Conservation (phyloP, 2,797 vertebrate species). For the Phoebastria nigripes region DNA sequence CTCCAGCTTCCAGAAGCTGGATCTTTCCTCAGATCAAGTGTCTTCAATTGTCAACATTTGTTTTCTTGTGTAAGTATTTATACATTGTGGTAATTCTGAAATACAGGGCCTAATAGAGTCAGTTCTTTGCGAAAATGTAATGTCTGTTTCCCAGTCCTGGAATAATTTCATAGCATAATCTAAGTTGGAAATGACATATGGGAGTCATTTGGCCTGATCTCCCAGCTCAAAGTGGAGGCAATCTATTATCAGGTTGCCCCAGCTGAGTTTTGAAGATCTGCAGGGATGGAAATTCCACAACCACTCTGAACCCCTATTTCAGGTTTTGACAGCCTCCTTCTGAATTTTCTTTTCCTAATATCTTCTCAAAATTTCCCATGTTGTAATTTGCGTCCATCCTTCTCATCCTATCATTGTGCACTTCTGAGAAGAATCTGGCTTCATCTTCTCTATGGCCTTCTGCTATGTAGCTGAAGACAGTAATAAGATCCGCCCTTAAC, state of each 20-base stretch:
- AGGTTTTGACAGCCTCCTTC: neutral
- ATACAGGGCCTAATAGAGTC: neutral
- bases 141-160: neutral
- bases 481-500: neutral
- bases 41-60: neutral
- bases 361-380: neutral
- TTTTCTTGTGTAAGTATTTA: neutral
- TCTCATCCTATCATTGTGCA: neutral
- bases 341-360: neutral
- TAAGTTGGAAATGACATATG: neutral
- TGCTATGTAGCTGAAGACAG: neutral
- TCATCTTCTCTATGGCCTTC: neutral
- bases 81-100: neutral
- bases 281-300: neutral
- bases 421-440: neutral
- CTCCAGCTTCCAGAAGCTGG: neutral
- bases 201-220: neutral
- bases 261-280: neutral
- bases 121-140: neutral
- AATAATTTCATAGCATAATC: neutral
- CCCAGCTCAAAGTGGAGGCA: neutral
- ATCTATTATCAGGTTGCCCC: neutral
- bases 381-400: neutral
- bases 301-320: neutral
- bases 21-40: neutral